Evolutionary conservation across 2,888 invertebrate species (phyloP), one percentile per base, ranked within the genome.

Genomic region (Melieria picta): DNA sequence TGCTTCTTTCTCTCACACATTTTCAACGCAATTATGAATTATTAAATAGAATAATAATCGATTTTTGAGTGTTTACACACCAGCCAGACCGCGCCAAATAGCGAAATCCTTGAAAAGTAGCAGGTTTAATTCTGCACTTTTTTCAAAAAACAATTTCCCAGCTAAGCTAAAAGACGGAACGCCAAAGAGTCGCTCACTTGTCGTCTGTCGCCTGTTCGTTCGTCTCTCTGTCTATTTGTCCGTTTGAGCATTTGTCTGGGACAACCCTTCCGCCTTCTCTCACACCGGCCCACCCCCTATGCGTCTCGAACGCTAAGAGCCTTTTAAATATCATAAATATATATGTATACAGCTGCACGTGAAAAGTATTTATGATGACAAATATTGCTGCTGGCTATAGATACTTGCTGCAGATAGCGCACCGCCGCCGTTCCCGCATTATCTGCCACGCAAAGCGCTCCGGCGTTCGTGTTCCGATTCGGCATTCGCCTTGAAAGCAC

Each of bases 301-400:
- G 30, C 30, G 30, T 30, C 48, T 4, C 43, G 42, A 48, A 45
- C 64, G 42, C 62, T 68, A 45, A 82, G 81, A 81, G 81, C 81
- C 83, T 80, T 83, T 81, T 81, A 65, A 71, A 71, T 71, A 71
- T 71, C 65, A 64, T 71, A 71, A 72, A 72, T 67, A 64, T 68
- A 69, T 30, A 16, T 16, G 16, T 16, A 30, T 30, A 30, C 30
- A 30, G 30, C 30, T 64, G 64, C 68, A 65, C 63, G 69, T 62
- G 65, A 65, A 72, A 75, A 74, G 73, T 74, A 71, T 72, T 72
- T 71, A 73, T 73, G 76, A 76, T 84, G 85, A 84, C 84, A 85
- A 84, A 82, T 84, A 80, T 78, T 79, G 79, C 81, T 79, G 69
- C 75, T 80, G 83, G 80, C 77, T 77, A 78, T 13, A 46, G 16